A percentile compares a stretch with the other conserved stretches of the same genome.
phyloP scores from a whole-genome alignment of 2,797 vertebrate species.

The Syngnathus rostellatus region DNA sequence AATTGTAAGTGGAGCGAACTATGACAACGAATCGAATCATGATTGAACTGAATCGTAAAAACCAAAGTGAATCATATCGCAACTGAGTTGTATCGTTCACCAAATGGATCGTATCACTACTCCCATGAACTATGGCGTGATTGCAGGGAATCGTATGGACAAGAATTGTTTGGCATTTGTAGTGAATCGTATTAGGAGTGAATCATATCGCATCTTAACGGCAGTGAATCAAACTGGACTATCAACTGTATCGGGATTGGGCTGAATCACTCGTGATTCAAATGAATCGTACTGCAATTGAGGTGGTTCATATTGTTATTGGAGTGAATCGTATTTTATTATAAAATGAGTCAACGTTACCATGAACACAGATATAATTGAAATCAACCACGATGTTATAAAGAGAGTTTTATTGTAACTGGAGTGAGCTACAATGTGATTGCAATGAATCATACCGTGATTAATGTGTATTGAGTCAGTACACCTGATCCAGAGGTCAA shows the following conservation, averaged over 20 bases:
- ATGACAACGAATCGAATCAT: background rate
- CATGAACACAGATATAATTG: background rate
- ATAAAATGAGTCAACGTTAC: background rate
- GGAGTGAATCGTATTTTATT: background rate
- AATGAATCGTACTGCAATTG: too few relatives aligned
- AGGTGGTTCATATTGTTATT: too few relatives aligned
- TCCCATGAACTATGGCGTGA: background rate
- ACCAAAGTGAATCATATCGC: slow-evolving; percentile 20
- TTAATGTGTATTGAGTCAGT: background rate
- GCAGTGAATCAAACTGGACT: too few relatives aligned
- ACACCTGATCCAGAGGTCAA: slow-evolving; percentile 14
- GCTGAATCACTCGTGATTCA: too few relatives aligned
- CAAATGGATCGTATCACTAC: background rate
- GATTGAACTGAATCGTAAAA: background rate
- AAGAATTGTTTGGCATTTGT: too few relatives aligned
- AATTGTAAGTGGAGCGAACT: background rate
- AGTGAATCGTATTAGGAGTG: too few relatives aligned
- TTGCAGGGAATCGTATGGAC: too few relatives aligned
- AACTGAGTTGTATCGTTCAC: slow-evolving; percentile 15
- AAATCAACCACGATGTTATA: background rate
- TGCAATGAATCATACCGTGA: background rate
- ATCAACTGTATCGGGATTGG: too few relatives aligned
- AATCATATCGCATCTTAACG: too few relatives aligned
- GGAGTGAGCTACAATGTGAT: background rate
- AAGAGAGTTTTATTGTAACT: too few relatives aligned